Evolutionary conservation across 2,888 invertebrate genomes (phyloP), one percentile per base, ranked within the genome.

Genomic region (Himalopsyche anomala): DNA sequence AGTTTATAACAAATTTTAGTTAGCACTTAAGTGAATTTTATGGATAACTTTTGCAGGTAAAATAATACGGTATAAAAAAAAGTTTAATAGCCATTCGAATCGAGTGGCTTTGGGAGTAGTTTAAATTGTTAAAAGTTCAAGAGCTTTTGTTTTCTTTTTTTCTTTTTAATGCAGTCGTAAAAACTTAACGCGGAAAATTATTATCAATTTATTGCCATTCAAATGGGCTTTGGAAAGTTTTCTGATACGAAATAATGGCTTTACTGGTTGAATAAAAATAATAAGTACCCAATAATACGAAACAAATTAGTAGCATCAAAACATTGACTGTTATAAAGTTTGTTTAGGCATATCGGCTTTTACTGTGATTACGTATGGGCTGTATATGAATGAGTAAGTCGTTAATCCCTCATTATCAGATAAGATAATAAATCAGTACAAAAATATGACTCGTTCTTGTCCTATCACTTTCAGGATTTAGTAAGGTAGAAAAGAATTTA

Each of bases 41-140:
- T 74, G 74, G 38, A 74, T 74, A 36, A 38, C 74, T 74, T 74
- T 74, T 36, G 15, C 38, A 36, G 36, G 36, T 15, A 36, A 74
- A 74, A 74, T 74, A 74, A 74, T 74, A 36, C 74, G 11, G 36
- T 19, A 74, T 36, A 74, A 74, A 74, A 74, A 74, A 69, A 74
- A 74, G 74, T 74, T 74, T 74, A 74, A 74, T 38, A 74, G 74
- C 74, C 74, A 36, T 74, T 74, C 74, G 74, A 74, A 12, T 74
- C 38, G 38, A 74, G 38, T 38, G 38, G 74, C 74, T 74, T 74
- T 74, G 38, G 38, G 36, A 74, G 74, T 74, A 74, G 74, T 74
- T 74, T 74, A 74, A 36, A 74, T 74, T 74, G 74, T 74, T 28
- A 74, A 74, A 74, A 74, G 74, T 74, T 74, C 12, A 28, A 74